Base-by-base conservation (phyloP, 2,113 vertebrate genomes). In the Oreocharis arfaki region DNA sequence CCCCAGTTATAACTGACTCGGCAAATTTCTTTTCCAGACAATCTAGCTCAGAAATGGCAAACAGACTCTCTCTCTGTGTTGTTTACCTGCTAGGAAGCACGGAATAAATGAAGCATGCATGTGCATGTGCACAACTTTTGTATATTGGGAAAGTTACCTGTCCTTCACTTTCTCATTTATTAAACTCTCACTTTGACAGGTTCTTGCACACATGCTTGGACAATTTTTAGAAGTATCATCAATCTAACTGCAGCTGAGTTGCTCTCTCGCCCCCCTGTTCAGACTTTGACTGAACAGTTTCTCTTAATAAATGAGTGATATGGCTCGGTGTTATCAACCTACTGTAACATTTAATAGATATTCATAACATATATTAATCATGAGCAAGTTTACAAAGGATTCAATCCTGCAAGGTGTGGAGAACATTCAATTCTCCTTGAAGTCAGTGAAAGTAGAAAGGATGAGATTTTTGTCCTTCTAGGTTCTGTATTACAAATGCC, bases 121-220 rank as follows among this genome's bases (percentile, higher is more conserved):
- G 5, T 76, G 65, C 52, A 93, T 80, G 89, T 93, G 89, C 81
- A 89, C 92, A 94, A 46, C 90, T 97, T 96, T 46, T 56, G 44
- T 96, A 74, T 90, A 93, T 77, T 75, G 84, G 68, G 83, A 97
- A 96, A 96, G 93, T 96, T 97, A 96, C 94, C 96, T 97, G 90
- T 92, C 96, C 84, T 95, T 96, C 92, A 92, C 88, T 90, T 94
- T 93, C 96, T 96, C 97, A 97, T 97, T 96, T 97, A 97, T 96
- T 97, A 96, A 95, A 91, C 79, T 87, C 87, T 64, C 81, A 91
- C 84, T 97, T 96, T 95, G 95, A 93, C 91, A 97, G 87, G 83
- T 93, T 94, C 92, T 97, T 93, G 84, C 78, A 75, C 78, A 70
- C 44, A 70, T 95, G 90, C 96, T 96, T 96, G 89, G 96, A 93